Evolutionary conservation across 2,888 invertebrate species (phyloP), one percentile per base, ranked within the genome.

Genomic region (Eupeodes latifasciatus): DNA sequence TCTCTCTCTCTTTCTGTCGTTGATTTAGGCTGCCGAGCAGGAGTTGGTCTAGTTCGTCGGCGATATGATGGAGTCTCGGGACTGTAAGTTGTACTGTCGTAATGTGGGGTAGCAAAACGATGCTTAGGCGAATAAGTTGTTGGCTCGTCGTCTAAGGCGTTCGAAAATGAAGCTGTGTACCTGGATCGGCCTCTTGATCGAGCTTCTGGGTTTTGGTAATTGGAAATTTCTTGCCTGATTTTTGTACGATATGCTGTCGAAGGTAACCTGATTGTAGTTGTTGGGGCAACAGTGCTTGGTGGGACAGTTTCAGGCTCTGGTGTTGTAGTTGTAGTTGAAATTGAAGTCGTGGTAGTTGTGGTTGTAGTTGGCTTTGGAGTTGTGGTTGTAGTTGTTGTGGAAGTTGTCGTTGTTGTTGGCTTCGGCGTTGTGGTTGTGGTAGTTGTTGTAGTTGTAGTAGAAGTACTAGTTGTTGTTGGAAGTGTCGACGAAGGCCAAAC

Each of bases 81-180:
- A 9, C 87, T 89, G 47, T 81, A 83, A 0, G 85, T 76, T 9
- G 77, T 77, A 14, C 79, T 78, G 1, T 90, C 91, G 12, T 81
- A 81, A n/a, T 85, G 71, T 11, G 74, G 72, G 1, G 90, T 90
- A 1, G 90, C 83, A 51, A 91, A 90, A 27, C 92, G 92, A 0
- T 91, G 87, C 72, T 92, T 93, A 0, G 94, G 93, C 0, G 93
- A 91, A 90, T 93, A 94, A 0, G 93, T 94, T 2, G 93, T 93
- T 27, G 93, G 92, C 77, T 93, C 93, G 59, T 92, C 92, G 0
- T 92, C 92, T n/a, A 92, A 72, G 14, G 90, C 87, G 69, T 91
- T 92, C 57, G 89, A 90, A 0, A 90, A 86, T 14, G 92, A 92
- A 9, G 91, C 91, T 0, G 93, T 93, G 67, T 92, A 94, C 0